Conservation (phyloP, 2,113 vertebrate species). For the Crotalus horridus region DNA sequence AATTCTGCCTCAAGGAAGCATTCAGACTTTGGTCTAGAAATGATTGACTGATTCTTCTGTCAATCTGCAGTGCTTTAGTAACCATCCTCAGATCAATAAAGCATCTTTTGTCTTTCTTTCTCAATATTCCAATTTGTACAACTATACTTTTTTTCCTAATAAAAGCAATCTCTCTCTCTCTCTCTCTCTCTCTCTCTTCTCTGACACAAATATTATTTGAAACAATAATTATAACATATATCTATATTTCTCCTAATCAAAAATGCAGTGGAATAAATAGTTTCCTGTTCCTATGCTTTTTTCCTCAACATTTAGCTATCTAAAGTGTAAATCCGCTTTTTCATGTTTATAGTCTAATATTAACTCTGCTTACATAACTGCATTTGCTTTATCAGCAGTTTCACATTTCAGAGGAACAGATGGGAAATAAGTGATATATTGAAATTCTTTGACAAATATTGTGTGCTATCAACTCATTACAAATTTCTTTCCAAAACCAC, state of each 20-base stretch:
- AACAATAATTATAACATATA: neutral
- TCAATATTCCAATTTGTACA: neutral
- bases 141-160: neutral
- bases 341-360: neutral
- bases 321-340: constrained; percentile 15
- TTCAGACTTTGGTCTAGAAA: neutral
- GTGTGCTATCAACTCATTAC: constrained; percentile 33
- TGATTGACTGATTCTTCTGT: neutral
- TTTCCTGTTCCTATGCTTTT: neutral
- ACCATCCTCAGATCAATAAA: neutral
- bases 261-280: neutral
- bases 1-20: neutral
- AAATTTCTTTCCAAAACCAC: constrained; percentile 34
- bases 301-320: constrained; percentile 18
- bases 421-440: constrained; percentile 39
- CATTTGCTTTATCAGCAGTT: constrained; percentile 9
- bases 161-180: neutral
- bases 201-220: neutral
- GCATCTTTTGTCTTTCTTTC: neutral
- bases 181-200: neutral
- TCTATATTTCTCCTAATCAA: neutral
- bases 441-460: constrained; percentile 45
- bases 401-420: constrained; percentile 18
- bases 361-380: constrained; percentile 24
- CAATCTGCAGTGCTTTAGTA: neutral